Evolutionary conservation across 2,888 invertebrate genomes (phyloP).

Genomic region (Yponomeuta plumbellus): DNA sequence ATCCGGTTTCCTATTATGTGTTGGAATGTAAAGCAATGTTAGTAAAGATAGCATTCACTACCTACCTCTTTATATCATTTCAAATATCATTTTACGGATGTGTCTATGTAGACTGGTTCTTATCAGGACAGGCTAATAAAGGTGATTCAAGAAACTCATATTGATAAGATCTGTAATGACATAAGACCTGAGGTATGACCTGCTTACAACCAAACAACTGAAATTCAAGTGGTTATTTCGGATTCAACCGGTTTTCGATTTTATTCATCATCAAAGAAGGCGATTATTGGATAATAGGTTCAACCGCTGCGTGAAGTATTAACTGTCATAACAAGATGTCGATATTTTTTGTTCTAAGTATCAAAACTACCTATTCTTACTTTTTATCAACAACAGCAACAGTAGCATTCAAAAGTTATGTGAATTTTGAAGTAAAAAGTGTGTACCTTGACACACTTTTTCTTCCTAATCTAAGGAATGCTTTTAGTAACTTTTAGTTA

Average conservation of each 20-base stretch:
- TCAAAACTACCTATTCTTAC: background rate
- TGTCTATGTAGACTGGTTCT: background rate
- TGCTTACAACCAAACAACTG: no score
- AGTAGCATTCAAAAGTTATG: background rate
- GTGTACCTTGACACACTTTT: no score
- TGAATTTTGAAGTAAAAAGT: background rate
- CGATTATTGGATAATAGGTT: background rate
- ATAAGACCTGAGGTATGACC: background rate
- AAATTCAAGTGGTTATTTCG: no score
- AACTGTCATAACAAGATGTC: background rate
- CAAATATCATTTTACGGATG: background rate
- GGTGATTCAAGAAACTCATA: background rate
- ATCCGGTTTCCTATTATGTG: background rate
- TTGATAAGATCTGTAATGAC: background rate
- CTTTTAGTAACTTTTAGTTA: no score
- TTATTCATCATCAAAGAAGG: no score
- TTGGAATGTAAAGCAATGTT: background rate
- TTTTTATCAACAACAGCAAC: background rate
- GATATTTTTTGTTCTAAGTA: background rate
- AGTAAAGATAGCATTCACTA: no score
- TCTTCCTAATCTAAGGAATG: no score
- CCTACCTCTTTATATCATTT: no score
- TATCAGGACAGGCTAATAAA: background rate
- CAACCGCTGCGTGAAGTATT: background rate
- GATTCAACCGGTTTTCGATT: no score